Base-by-base conservation (phyloP, 2,888 invertebrate species). In the Xanthorhoe spadicearia region DNA sequence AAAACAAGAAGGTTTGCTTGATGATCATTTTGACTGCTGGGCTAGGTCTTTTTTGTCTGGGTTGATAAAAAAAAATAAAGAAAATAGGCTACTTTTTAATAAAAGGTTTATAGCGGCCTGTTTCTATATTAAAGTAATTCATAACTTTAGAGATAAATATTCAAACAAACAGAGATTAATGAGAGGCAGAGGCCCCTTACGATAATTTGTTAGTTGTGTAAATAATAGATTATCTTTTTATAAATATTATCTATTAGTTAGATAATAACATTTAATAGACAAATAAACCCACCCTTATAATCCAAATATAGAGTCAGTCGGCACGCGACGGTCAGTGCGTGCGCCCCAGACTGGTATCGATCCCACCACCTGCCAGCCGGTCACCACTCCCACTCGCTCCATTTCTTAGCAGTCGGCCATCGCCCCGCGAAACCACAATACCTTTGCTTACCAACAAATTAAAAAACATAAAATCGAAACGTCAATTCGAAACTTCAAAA, bases 271-370 rank as follows among this genome's bases (percentile, higher is more conserved):
- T 74, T 75, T 74, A 66, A 76, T 71, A 71, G 73, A 69, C 68
- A 77, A 73, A 66, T 71, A 74, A 71, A 82, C 79, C 78, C 83
- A 73, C 85, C 85, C 82, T 72, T 80, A 79, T 74, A 66, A 69
- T 83, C 83, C 83, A 85, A 86, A 88, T 87, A 87, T 88, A 90
- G 85, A 81, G 72, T 77, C 77, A 74, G 76, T 73, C 71, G 78
- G 77, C 82, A 83, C 82, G 82, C 84, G 80, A 80, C 87, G 92
- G 91, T 86, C 91, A 92, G 87, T 92, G 92, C 92, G 92, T 93
- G 90, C 91, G 91, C 86, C 88, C 86, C 83, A 88, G 85, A 85
- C 87, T 87, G 88, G 89, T 86, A 88, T 88, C 85, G 92, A 92
- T 87, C 91, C 90, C 91, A 90, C 89, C 88, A 90, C 90, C 88